phyloP scores from a whole-genome alignment of 1,140 invertebrate genomes.

The Caenorhabditis remanei region DNA sequence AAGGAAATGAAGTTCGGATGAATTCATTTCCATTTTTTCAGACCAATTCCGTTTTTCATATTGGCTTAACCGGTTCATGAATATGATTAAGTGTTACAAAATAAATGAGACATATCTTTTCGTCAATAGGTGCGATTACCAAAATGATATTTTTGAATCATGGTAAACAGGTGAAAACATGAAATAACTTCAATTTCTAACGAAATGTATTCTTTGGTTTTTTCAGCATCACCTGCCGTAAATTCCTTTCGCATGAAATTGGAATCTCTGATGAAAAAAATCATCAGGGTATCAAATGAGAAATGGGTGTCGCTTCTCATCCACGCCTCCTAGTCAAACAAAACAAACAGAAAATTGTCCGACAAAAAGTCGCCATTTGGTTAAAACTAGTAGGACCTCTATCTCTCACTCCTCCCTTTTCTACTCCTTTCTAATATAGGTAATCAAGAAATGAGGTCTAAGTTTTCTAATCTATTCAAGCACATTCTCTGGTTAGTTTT shows the following conservation, averaged over 20 bases:
- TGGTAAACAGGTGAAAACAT: too few relatives aligned
- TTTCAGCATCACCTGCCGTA: background rate
- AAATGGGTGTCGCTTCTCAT: background rate
- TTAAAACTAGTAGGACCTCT: background rate
- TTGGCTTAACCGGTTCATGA: too few relatives aligned
- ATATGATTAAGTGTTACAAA: too few relatives aligned
- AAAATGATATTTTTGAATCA: too few relatives aligned
- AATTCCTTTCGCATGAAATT: background rate
- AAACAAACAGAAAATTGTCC: slow-evolving; percentile 24
- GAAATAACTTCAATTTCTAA: background rate
- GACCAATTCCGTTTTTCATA: too few relatives aligned
- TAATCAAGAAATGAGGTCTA: slow-evolving; percentile 20
- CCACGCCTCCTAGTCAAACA: slow-evolving; percentile 30
- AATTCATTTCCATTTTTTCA: background rate
- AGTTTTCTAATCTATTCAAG: slow-evolving; percentile 11
- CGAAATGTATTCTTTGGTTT: slow-evolving; percentile 1
- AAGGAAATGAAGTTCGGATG: too few relatives aligned
- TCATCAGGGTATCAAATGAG: background rate
- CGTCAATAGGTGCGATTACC: too few relatives aligned
- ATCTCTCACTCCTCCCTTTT: background rate
- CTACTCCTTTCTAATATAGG: slow-evolving; percentile 19
- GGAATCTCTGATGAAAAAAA: slow-evolving; percentile 44
- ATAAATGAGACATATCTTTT: too few relatives aligned
- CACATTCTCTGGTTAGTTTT: slow-evolving; percentile 13
- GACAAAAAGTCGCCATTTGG: slow-evolving; percentile 23